Base-by-base conservation (phyloP, 2,888 invertebrate species). In the Chaetoderma sp. region DNA sequence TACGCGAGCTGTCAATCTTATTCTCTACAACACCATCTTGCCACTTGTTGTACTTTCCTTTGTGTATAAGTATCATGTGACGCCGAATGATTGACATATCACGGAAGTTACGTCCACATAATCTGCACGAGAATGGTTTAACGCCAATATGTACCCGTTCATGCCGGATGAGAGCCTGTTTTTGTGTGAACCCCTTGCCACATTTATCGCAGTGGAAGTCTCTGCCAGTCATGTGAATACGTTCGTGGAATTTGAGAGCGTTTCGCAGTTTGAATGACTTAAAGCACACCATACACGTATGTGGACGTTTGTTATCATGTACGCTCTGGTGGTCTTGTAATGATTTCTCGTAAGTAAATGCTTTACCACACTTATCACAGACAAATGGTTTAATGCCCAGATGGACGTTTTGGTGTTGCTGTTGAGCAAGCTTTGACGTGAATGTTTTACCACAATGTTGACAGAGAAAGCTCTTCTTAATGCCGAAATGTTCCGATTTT, bases 131-230 rank as follows among this genome's bases (percentile, higher is more conserved):
- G 63, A 86, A 86, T 6, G 82, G 82, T 60, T 86, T 77, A 50
- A 86, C 80, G 16, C 87, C 87, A 8, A 79, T 80, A 73, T 87
- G 87, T 78, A 87, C 86, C 77, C 87, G 80, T 63, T 85, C 84
- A 73, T 87, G 87, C 45, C 87, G 82, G 60, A 84, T 79, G 60
- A 87, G 70, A 10, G 87, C 80, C 65, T 87, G 87, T 21, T 85
- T 82, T 55, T 87, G 87, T 23, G 86, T 86, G 71, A 87, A 87
- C 49, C 85, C 85, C 66, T 85, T 86, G 18, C 86, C 86, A 73
- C 87, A 87, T 25, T 80, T 78, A 5, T 77, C 72, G 71, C 87
- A 87, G 1, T 76, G 74, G 70, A 83, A 83, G 56, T 84, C 84
- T 65, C 83, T 84, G 36, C 82, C 82, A 28, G 83, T 85, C 64